A percentile compares a stretch with the other conserved stretches of the same genome.
Conservation (phyloP, 2,888 invertebrate species). For the Frankliniella fusca region DNA sequence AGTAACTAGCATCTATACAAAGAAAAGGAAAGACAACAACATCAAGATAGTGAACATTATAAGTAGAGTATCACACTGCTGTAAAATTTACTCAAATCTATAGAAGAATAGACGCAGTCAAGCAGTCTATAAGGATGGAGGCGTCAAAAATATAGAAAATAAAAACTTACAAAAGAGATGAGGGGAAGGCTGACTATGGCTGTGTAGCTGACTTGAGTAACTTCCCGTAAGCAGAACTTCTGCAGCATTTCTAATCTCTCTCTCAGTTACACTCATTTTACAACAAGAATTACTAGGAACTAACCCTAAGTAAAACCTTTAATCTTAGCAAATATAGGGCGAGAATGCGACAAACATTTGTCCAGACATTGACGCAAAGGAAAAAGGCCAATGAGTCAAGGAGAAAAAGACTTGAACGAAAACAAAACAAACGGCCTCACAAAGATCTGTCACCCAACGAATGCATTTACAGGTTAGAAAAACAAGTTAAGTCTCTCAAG, state of each 20-base stretch:
- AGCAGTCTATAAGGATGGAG: no score
- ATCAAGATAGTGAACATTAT: background rate
- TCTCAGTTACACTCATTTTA: slow-evolving; percentile 32
- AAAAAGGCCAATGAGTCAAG: background rate
- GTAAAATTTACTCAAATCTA: background rate
- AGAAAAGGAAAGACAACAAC: background rate
- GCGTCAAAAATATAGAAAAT: background rate
- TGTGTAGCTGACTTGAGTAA: slow-evolving; percentile 31
- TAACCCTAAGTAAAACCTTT: background rate
- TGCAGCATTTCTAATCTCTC: slow-evolving; percentile 35
- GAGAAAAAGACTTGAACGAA: background rate
- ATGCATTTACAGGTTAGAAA: no score
- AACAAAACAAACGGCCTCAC: background rate
- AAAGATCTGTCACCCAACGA: slow-evolving; percentile 3
- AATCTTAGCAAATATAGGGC: background rate
- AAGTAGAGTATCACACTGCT: background rate
- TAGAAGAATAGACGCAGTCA: background rate
- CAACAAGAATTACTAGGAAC: background rate
- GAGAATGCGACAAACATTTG: background rate
- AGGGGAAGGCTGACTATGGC: background rate
- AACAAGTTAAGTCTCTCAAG: no score
- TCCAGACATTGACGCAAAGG: background rate
- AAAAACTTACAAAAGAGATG: background rate
- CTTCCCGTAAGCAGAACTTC: slow-evolving; percentile 34
- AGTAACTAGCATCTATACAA: slow-evolving; percentile 33